Percentiles rank a stretch among this genome's conserved stretches.
These are phyloP conservation scores for Nephila pilipes DNA, from an alignment of 1,140 invertebrate genomes.

Conservation along the genomic window DNA sequence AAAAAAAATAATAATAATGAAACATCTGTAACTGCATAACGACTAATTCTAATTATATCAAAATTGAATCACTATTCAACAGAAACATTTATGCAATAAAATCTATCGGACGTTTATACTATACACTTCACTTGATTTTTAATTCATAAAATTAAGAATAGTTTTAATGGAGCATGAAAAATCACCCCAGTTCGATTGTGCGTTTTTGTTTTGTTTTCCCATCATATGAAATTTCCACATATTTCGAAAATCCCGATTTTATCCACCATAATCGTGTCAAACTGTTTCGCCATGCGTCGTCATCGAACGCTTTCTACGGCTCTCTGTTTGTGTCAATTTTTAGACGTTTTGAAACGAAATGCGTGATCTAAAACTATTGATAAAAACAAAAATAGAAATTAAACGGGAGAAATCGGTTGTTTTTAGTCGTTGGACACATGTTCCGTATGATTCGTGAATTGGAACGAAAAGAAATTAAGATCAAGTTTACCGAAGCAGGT, in stretches of 20 bases:
- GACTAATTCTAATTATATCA: too few species aligned
- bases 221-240: neutral
- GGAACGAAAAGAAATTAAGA: constrained; percentile 47
- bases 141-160: neutral
- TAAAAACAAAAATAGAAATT: constrained; percentile 15
- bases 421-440: constrained; percentile 23
- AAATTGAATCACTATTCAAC: too few species aligned
- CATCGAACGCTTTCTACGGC: neutral
- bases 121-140: neutral
- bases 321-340: neutral
- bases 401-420: neutral
- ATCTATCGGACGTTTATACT: too few species aligned
- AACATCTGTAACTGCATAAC: too few species aligned
- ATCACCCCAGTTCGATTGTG: neutral
- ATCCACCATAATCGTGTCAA: neutral
- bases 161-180: neutral
- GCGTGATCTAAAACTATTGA: neutral
- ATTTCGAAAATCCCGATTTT: neutral
- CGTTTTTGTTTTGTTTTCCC: neutral
- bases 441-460: constrained; percentile 21
- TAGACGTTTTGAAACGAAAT: neutral
- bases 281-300: neutral
- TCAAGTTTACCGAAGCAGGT: constrained; percentile 44
- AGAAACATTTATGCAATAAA: too few species aligned
- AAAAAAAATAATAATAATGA: too few species aligned